Base-by-base conservation (phyloP, 2,113 vertebrate species). In the Lophius piscatorius region DNA sequence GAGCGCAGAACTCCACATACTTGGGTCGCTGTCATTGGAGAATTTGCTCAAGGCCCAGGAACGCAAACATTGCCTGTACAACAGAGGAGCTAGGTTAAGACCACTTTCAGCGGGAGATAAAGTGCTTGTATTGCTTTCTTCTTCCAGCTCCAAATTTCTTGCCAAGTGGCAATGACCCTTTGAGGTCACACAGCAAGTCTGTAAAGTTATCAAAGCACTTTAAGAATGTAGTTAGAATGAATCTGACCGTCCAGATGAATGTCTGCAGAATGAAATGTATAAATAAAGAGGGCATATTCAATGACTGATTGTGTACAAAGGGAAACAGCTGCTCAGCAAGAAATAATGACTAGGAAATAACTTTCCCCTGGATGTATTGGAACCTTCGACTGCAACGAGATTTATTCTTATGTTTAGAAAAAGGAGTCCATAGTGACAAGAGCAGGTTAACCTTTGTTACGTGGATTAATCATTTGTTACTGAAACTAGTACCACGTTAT, bases 401-500 rank as follows among this genome's bases (percentile, higher is more conserved):
- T 9, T 46, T 16, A 29, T 36, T 42, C n/a, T 3, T 12, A 12
- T 2, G 36, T 38, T 16, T 16, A 38, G 36, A 38, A 17, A 12
- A 17, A 16, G 56, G 60, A 23, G 38, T 11, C 24, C 38, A 38
- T 33, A 28, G 50, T 40, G 40, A 45, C 39, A 26, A 49, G 57
- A 48, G 26, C 44, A 35, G 58, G 48, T 61, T 60, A 58, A 72
- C 45, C 49, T 54, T 61, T 61, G 6, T 22, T n/a, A 50, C 17
- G 12, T 51, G 47, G 38, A 73, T 64, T 62, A 64, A 76, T 80
- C 57, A 34, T 36, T 51, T 18, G 47, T 66, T 72, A 57, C 36
- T 31, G n/a, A 39, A 45, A 44, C 12, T 39, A 20, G 61, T 33
- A 34, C n/a, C n/a, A n/a, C n/a, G n/a, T n/a, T n/a, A n/a, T n/a